Evolutionary conservation across 2,797 vertebrate genomes (phyloP), one percentile per base, ranked within the genome.

Genomic region (Peromyscus attwateri): DNA sequence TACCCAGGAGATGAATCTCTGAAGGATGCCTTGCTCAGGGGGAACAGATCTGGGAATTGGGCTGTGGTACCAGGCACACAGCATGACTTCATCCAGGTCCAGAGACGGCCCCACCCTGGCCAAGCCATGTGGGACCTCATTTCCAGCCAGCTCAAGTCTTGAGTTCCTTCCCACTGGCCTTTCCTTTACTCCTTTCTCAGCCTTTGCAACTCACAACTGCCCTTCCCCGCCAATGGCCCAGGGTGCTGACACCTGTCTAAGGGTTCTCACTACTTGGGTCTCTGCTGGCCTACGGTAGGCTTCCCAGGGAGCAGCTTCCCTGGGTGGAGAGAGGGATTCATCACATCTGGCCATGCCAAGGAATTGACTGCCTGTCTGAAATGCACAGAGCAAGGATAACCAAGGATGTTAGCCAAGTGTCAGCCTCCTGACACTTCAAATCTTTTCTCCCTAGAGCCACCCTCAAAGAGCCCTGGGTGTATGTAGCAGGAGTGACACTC

Each of bases 141-240:
- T 95, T 46, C 62, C 34, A 85, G 84, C 34, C 62, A 84, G 68
- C 84, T 80, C 85, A 62, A 60, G 70, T 31, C 52, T 77, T 82
- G n/a, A 60, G 43, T 70, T 73, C 85, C 68, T 88, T 81, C 31
- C 57, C 62, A 66, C 88, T 60, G n/a, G 60, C 60, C 34, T 92
- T 79, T 95, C 88, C 57, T 81, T 34, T 46, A 75, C 3, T 21
- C 71, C 31, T 29, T 34, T 40, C 29, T 55, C 10, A 82, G n/a
- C 27, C 83, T 66, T 57, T 64, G 21, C 25, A 8, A 40, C 57
- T 62, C 87, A 40, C 52, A 68, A 17, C 27, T 70, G 9, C n/a
- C 68, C 83, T 87, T 19, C 68, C 89, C 40, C 52, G 60, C 31
- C 66, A 19, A 9, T 34, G 19, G 52, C 34, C 8, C 21, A 70